Conservation (phyloP, 2,113 vertebrate species). For the Xyrauchen texanus region DNA sequence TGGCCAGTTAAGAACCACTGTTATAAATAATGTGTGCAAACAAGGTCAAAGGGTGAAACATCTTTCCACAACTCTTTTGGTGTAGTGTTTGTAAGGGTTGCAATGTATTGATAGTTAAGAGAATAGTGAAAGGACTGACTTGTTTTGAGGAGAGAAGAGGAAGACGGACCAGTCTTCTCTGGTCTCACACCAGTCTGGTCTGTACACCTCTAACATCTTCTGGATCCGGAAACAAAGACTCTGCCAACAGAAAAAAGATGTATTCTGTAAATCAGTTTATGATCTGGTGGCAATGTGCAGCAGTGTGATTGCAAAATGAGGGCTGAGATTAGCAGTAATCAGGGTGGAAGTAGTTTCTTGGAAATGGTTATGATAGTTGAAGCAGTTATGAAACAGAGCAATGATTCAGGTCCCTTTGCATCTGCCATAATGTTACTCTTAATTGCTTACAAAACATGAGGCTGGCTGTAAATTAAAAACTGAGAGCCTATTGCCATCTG, state of each 20-base stretch:
- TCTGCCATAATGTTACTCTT: conserved; percentile 29
- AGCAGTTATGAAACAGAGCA: conserved; percentile 4
- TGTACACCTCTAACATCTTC: conserved; percentile 98
- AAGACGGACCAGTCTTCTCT: conserved; percentile 94
- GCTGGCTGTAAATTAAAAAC: conserved; percentile 45
- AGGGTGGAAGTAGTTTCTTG: background rate
- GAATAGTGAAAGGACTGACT: conserved; percentile 67
- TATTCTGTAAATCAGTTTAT: background rate
- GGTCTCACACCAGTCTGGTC: conserved; percentile 92
- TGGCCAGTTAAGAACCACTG: background rate
- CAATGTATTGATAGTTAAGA: background rate
- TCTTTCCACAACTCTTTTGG: background rate
- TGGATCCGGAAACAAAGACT: conserved; percentile 91
- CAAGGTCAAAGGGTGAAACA: background rate
- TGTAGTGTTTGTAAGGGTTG: background rate
- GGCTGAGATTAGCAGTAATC: background rate
- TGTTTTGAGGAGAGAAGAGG: conserved; percentile 95
- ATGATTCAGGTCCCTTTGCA: conserved; percentile 25
- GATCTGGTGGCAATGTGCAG: background rate
- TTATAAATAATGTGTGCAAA: conserved; percentile 3
- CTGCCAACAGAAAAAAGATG: conserved; percentile 63
- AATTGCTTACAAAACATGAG: conserved; percentile 42
- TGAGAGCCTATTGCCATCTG: conserved; percentile 42
- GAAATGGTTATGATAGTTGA: background rate
- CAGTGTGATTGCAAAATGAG: background rate